These are phyloP conservation scores for Malthinus seriepunctatus DNA, from an alignment of 2,888 invertebrate species.

Conservation along the genomic window DNA sequence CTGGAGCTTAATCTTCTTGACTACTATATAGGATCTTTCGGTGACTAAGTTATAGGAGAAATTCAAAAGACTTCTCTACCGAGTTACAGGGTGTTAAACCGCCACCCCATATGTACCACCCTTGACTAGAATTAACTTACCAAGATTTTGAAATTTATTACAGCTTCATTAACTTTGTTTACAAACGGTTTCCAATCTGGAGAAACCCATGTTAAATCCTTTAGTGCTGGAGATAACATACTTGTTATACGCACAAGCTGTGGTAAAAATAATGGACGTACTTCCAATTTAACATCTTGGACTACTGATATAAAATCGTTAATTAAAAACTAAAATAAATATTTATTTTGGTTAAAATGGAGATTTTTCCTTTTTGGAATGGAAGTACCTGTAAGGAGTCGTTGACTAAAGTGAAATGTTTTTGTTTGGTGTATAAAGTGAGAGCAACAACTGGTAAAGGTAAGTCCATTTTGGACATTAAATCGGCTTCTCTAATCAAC, in stretches of 20 bases:
- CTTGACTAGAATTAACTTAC: too few species aligned
- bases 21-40: too few species aligned
- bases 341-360: not conserved
- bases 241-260: slow-evolving; percentile 84
- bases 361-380: too few species aligned
- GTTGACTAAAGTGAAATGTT: slow-evolving; percentile 75
- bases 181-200: slow-evolving; percentile 80
- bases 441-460: slow-evolving; percentile 82
- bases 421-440: slow-evolving; percentile 75
- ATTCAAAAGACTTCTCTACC: too few species aligned
- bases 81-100: too few species aligned
- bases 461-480: slow-evolving; percentile 79
- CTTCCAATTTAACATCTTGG: slow-evolving; percentile 79
- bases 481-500: slow-evolving; percentile 82
- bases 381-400: slow-evolving; percentile 76
- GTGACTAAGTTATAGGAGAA: too few species aligned
- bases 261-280: slow-evolving; percentile 86
- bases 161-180: slow-evolving; percentile 73
- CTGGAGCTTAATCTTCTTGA: too few species aligned
- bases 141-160: slow-evolving; percentile 77
- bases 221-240: slow-evolving; percentile 80
- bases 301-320: slow-evolving; percentile 76
- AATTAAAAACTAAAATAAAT: slow-evolving; percentile 66
- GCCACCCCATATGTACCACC: too few species aligned
- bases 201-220: slow-evolving; percentile 84